Evolutionary conservation across 1,140 invertebrate genomes (phyloP).

Genomic region (Calephelis virginiensis): DNA sequence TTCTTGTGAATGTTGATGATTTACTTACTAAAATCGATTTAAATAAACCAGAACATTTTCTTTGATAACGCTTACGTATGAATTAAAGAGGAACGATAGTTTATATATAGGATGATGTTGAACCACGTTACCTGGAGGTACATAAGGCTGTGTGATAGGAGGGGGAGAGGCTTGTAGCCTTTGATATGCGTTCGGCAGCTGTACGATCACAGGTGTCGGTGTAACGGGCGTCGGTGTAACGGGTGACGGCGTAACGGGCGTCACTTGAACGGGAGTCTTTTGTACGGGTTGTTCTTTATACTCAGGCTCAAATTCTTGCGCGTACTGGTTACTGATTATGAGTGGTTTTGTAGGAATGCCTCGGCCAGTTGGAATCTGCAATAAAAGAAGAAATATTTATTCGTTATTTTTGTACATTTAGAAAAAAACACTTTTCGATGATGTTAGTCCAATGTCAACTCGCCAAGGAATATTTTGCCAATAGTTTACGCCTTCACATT

Average conservation of each 20-base stretch:
- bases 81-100: not conserved
- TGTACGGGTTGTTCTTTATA: constrained; percentile 46
- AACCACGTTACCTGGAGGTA: constrained; percentile 57
- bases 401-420: no score
- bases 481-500: no score
- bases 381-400: not conserved
- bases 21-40: no score
- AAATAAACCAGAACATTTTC: no score
- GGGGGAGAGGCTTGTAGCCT: constrained; percentile 58
- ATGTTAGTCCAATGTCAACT: no score
- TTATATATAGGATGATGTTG: no score
- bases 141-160: constrained; percentile 53
- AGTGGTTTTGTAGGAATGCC: constrained; percentile 58
- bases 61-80: not conserved
- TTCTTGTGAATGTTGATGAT: no score
- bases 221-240: constrained; percentile 13
- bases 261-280: constrained; percentile 23
- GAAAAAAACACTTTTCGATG: no score
- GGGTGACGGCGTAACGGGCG: constrained; percentile 26
- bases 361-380: constrained; percentile 60
- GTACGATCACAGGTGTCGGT: constrained; percentile 45
- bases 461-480: no score
- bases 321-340: constrained; percentile 73
- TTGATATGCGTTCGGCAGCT: constrained; percentile 34
- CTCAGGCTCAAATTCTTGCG: constrained; percentile 67